Percentiles rank a stretch among this genome's conserved stretches.
Conservation (phyloP, 2,113 vertebrate genomes). For the Prinia subflava region DNA sequence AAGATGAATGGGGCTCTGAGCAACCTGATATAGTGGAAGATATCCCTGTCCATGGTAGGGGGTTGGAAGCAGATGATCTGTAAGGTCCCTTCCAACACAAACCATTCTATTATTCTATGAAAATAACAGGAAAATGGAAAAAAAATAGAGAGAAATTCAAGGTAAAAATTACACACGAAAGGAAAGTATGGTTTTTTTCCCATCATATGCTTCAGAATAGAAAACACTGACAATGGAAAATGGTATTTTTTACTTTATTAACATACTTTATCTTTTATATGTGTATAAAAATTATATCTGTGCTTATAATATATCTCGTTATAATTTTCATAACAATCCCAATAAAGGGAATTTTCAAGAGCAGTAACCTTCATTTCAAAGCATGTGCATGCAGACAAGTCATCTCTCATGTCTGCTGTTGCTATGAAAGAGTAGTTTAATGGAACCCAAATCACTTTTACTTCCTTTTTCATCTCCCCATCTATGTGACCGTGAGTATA, state of each 20-base stretch:
- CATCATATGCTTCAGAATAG: neutral
- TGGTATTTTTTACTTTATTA: neutral
- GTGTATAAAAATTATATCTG: neutral
- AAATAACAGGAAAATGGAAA: neutral
- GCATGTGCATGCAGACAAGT: neutral
- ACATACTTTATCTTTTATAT: neutral
- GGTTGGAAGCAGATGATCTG: neutral
- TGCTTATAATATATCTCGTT: neutral
- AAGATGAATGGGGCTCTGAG: neutral
- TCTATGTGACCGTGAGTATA: neutral
- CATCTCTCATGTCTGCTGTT: neutral
- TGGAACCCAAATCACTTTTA: neutral
- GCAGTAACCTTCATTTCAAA: neutral
- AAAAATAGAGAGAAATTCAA: neutral
- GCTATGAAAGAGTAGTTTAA: neutral
- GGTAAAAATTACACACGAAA: neutral
- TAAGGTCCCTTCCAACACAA: neutral
- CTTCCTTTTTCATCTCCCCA: neutral
- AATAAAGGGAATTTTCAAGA: neutral
- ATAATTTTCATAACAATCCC: neutral
- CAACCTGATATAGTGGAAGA: too few species aligned
- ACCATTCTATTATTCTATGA: neutral
- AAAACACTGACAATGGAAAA: neutral
- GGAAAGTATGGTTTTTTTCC: neutral
- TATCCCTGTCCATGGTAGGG: neutral